Conservation (phyloP, 2,113 vertebrate species). For the Ia io region DNA sequence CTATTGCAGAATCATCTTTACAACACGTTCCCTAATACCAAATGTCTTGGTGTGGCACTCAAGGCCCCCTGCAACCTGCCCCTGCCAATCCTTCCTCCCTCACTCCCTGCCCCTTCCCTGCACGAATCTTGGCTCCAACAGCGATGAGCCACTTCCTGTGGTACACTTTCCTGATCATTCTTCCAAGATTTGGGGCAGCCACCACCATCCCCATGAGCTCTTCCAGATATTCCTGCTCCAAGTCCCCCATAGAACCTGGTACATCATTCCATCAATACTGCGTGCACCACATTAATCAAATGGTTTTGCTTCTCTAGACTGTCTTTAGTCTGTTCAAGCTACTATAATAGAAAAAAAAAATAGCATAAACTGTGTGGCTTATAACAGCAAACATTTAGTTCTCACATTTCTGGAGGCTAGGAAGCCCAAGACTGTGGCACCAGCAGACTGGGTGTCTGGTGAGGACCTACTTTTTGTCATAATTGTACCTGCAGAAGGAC, state of each 20-base stretch:
- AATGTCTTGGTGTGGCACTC: not conserved
- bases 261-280: not conserved
- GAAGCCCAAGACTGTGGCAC: not conserved
- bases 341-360: not conserved
- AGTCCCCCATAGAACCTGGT: not conserved
- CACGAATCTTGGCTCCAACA: not conserved
- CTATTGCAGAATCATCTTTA: slow-evolving; percentile 26
- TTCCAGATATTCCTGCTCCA: not conserved
- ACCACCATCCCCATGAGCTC: not conserved
- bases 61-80: not conserved
- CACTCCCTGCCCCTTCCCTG: not conserved
- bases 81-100: not conserved
- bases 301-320: not conserved
- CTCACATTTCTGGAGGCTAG: not conserved
- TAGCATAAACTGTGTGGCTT: not conserved
- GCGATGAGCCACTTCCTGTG: not conserved
- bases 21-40: not conserved
- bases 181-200: not conserved
- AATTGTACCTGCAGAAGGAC: not conserved
- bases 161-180: not conserved
- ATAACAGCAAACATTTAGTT: not conserved
- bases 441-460: not conserved
- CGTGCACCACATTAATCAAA: too few relatives aligned
- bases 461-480: not conserved
- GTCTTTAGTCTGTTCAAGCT: not conserved